These are phyloP conservation scores for Pelagia noctiluca DNA, from an alignment of 30 jellyfish, hydroid and myxozoan genomes.

Conservation along the genomic window DNA sequence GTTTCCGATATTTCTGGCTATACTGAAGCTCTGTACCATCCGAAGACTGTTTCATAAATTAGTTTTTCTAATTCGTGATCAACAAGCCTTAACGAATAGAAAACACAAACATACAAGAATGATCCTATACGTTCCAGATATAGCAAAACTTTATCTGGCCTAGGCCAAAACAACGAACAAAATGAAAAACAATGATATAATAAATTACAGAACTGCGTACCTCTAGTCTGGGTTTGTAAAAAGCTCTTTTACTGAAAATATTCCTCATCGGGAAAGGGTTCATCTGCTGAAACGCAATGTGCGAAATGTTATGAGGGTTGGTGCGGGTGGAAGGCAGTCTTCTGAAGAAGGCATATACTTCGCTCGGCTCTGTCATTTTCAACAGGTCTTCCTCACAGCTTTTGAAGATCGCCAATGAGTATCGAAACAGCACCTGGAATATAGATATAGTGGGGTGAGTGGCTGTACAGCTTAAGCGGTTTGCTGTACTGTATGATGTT, in stretches of 20 bases:
- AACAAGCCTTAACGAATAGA: neutral
- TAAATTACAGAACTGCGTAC: constrained; percentile 30
- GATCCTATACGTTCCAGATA: neutral
- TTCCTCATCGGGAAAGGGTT: constrained; percentile 83
- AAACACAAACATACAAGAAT: too few relatives aligned
- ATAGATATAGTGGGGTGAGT: too few relatives aligned
- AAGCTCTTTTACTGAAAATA: constrained; percentile 71
- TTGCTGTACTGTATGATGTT: too few relatives aligned
- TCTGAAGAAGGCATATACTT: constrained; percentile 72
- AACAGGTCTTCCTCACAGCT: constrained; percentile 93
- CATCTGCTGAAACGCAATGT: constrained; percentile 78
- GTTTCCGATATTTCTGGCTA: too few relatives aligned
- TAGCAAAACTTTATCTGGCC: too few relatives aligned
- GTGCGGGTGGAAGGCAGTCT: constrained; percentile 72
- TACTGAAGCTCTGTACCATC: neutral
- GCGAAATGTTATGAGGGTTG: constrained; percentile 64
- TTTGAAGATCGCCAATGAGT: constrained; percentile 90
- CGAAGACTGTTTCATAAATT: neutral
- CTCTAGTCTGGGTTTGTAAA: constrained; percentile 75
- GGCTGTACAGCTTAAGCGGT: too few relatives aligned
- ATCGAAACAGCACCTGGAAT: constrained; percentile 84
- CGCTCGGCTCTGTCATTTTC: constrained; percentile 71
- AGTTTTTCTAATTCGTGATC: neutral
- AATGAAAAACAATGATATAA: neutral
- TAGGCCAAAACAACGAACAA: neutral